Conservation (phyloP, 2,797 vertebrate genomes). For the Dallia pectoralis region DNA sequence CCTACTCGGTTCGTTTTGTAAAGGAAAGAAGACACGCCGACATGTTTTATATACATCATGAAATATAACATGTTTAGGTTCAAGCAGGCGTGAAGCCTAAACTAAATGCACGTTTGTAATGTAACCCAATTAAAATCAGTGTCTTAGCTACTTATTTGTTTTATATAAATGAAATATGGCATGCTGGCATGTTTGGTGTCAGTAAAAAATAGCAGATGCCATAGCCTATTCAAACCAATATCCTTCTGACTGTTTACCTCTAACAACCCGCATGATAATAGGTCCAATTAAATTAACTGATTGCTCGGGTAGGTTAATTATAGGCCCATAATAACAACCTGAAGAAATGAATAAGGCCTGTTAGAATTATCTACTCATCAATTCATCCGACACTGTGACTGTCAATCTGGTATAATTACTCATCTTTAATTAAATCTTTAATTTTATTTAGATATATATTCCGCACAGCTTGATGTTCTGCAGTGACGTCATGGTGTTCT, state of each 20-base stretch:
- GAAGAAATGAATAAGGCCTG: neutral
- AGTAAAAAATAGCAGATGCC: neutral
- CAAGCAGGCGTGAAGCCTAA: no score
- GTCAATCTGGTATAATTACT: constrained; percentile 1
- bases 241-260: neutral
- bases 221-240: neutral
- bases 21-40: neutral
- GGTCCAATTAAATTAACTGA: neutral
- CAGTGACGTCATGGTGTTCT: neutral
- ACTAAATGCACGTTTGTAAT: no score
- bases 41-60: neutral
- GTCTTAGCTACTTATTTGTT: no score
- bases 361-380: neutral
- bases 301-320: neutral
- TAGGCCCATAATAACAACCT: neutral
- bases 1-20: neutral
- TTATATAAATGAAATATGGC: neutral
- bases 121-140: no score
- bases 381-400: neutral
- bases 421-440: neutral
- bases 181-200: neutral
- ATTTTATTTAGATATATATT: neutral
- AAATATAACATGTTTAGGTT: neutral
- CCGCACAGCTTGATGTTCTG: neutral
- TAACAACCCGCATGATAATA: neutral